Evolutionary conservation across 2,888 invertebrate genomes (phyloP).

Genomic region (Apoda limacodes): DNA sequence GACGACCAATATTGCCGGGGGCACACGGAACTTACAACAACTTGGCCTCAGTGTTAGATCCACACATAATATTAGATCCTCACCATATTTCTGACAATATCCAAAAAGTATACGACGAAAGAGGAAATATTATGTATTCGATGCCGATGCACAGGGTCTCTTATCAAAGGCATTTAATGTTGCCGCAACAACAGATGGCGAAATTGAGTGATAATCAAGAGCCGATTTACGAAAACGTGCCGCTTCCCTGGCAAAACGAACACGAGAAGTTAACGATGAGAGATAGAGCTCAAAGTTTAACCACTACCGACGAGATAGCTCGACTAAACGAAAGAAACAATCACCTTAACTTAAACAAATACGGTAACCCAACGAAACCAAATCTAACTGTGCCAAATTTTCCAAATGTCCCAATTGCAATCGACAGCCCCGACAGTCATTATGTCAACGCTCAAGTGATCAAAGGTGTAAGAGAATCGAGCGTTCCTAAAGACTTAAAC

Average conservation of each 20-base stretch:
- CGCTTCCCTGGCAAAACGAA: slow-evolving; percentile 73
- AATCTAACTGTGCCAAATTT: slow-evolving; percentile 27
- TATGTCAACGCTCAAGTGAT: slow-evolving; percentile 62
- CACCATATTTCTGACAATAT: slow-evolving; percentile 70
- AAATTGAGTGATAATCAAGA: slow-evolving; percentile 65
- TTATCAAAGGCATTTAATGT: slow-evolving; percentile 56
- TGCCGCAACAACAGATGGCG: slow-evolving; percentile 57
- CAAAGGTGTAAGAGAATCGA: slow-evolving; percentile 49
- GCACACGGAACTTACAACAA: slow-evolving; percentile 81
- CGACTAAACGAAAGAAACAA: slow-evolving; percentile 49
- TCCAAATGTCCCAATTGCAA: slow-evolving; percentile 17
- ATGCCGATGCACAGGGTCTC: slow-evolving; percentile 66
- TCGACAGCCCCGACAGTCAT: slow-evolving; percentile 40
- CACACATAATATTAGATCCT: slow-evolving; percentile 68
- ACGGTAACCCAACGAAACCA: slow-evolving; percentile 29
- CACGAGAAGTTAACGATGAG: slow-evolving; percentile 33
- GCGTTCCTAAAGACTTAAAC: slow-evolving; percentile 44
- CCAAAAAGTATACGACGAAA: slow-evolving; percentile 72
- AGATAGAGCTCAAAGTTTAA: slow-evolving; percentile 76
- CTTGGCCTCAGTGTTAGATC: slow-evolving; percentile 71
- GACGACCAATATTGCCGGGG: slow-evolving; percentile 45
- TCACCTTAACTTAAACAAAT: slow-evolving; percentile 40
- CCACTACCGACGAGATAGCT: slow-evolving; percentile 76
- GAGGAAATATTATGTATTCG: slow-evolving; percentile 73
- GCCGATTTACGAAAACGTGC: slow-evolving; percentile 87